A percentile compares a stretch with the other conserved stretches of the same genome.
Conservation (phyloP, 2,888 invertebrate species). For the Hydrotaea cyrtoneurina region DNA sequence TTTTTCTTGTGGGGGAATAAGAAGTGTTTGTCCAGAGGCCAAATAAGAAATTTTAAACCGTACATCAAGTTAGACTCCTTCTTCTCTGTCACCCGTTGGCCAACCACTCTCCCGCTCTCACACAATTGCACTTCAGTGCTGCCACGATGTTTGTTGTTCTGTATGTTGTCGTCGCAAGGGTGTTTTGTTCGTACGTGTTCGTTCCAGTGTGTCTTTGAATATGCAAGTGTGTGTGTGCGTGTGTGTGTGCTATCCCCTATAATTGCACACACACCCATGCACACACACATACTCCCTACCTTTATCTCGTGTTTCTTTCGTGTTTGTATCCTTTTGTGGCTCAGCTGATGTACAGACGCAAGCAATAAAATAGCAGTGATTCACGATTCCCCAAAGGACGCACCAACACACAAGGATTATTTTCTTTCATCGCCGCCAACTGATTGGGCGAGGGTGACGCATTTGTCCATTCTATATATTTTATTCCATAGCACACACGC, state of each 20-base stretch:
- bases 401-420: neutral
- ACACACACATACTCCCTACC: conserved; percentile 1
- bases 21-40: conserved; percentile 41
- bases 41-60: conserved; percentile 44
- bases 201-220: conserved; percentile 8
- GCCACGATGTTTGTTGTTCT: conserved; percentile 2
- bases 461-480: neutral
- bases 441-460: neutral
- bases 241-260: neutral
- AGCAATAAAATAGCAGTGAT: conserved; percentile 31
- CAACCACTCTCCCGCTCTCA: neutral
- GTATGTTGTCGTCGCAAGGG: conserved; percentile 22
- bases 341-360: conserved; percentile 46
- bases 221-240: neutral
- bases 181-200: conserved; percentile 33
- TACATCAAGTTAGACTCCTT: conserved; percentile 33
- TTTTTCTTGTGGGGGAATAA: conserved; percentile 14
- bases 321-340: conserved; percentile 44
- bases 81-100: too few species aligned
- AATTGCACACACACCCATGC: neutral
- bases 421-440: neutral
- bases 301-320: neutral
- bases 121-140: neutral
- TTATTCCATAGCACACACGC: too few species aligned
- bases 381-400: neutral